These are phyloP conservation scores for Ciona savignyi DNA, from an alignment of 23 tunicate genomes.

Conservation along the genomic window DNA sequence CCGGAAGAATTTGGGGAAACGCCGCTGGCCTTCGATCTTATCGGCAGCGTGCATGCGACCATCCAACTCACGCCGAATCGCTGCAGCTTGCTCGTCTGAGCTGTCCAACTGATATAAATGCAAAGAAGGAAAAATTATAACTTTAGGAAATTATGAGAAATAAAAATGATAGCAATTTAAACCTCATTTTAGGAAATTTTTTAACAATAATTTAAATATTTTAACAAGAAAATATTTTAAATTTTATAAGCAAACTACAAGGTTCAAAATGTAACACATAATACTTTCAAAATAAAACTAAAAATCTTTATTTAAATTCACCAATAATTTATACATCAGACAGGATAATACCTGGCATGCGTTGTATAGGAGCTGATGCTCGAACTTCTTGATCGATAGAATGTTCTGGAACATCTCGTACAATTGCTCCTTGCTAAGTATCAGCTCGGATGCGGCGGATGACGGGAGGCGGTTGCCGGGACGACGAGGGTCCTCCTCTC, in stretches of 20 bases:
- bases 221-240: no score
- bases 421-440: constrained; percentile 93
- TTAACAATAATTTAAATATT: no score
- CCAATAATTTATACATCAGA: no score
- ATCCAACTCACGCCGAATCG: constrained; percentile 86
- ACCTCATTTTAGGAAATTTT: no score
- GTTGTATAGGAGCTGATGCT: constrained; percentile 81
- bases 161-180: no score
- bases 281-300: no score
- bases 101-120: constrained; percentile 99
- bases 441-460: constrained; percentile 87
- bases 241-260: no score
- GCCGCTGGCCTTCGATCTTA: constrained; percentile 40
- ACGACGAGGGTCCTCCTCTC: constrained; percentile 83
- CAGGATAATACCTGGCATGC: constrained; percentile 70
- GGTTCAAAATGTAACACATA: no score
- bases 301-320: no score
- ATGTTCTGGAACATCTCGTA: constrained; percentile 98
- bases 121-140: no score
- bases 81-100: constrained; percentile 98
- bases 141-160: no score
- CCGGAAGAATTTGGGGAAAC: constrained; percentile 73
- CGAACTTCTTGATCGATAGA: constrained; percentile 76
- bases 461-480: constrained; percentile 68
- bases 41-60: constrained; percentile 83